Evolutionary conservation across 2,797 vertebrate genomes (phyloP).

Genomic region (Helarctos malayanus): DNA sequence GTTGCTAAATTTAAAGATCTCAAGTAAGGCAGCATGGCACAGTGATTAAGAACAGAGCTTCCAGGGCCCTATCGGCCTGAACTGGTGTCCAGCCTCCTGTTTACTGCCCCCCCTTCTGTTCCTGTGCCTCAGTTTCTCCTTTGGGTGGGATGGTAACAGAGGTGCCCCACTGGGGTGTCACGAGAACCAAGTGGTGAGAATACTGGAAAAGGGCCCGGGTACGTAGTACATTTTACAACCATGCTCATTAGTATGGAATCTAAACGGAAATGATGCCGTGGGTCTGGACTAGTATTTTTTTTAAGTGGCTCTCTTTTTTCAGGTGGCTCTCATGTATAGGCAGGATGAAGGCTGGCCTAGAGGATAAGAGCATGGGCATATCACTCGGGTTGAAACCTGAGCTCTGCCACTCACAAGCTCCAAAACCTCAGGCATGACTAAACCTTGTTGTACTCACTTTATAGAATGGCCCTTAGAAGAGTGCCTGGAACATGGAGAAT

Average conservation of each 20-base stretch:
- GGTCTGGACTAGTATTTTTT: neutral
- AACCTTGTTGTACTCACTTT: neutral
- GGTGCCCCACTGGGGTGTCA: neutral
- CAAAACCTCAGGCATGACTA: neutral
- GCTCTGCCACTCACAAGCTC: neutral
- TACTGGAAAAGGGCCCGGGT: neutral
- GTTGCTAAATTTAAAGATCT: neutral
- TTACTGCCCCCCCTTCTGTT: neutral
- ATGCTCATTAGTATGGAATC: neutral
- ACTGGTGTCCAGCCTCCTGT: neutral
- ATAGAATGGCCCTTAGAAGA: neutral
- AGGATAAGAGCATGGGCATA: neutral
- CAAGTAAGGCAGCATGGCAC: neutral
- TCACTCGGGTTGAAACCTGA: neutral
- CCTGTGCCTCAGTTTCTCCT: neutral
- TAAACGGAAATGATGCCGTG: neutral
- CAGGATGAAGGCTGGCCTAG: neutral
- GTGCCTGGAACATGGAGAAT: neutral
- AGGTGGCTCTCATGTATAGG: neutral
- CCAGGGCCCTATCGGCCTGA: rapidly evolving
- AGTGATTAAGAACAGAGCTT: too few species aligned
- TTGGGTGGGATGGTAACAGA: neutral
- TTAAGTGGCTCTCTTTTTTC: too few species aligned
- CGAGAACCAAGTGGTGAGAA: neutral
- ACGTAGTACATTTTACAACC: neutral